Base-by-base conservation (phyloP, 1,140 invertebrate species). In the Bactericera cockerelli region DNA sequence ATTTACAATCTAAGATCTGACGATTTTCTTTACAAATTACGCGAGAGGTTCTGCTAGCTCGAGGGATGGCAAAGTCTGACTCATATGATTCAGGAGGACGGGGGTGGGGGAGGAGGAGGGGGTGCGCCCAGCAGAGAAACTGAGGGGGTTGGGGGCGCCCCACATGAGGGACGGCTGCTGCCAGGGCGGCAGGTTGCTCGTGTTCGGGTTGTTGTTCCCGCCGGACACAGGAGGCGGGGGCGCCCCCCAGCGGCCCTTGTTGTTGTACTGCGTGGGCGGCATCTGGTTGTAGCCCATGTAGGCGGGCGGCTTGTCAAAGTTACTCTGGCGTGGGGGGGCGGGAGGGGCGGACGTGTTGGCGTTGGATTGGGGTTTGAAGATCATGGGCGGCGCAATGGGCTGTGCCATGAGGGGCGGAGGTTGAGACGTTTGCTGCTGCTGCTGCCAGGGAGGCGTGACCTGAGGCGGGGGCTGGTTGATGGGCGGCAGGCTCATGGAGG, bases 291-390 rank as follows among this genome's bases (percentile, higher is more conserved):
- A 19, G n/a, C 19, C 19, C 42, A 49, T 49, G 8, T 10, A 10
- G 13, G 4, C 13, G 42, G 42, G 42, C 6, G 42, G 42, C 22
- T 49, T 49, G n/a, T 49, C 42, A 57, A 28, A 57, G 54, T 58
- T 59, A 59, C 59, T 62, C 22, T 58, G 59, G 1, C 58, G 58
- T 13, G 61, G 61, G 2, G 81, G 80, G 4, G 82, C 81, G 0
- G 82, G 81, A 6, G 82, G 81, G 13, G 81, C 80, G 42, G 80
- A 76, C 0, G 78, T 77, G 13, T 83, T 67, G 21, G 81, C 66
- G 4, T 72, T 77, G 1, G 74, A 75, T 24, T 79, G 65, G 42
- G 74, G 76, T 19, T 73, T 77, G 8, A 76, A 69, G 65, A 77
- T 76, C 39, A 78, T 76, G 10, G 75, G 76, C 19, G 77, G 76